phyloP scores from a whole-genome alignment of 2,888 invertebrate species.

The Pemphredon lugubris region DNA sequence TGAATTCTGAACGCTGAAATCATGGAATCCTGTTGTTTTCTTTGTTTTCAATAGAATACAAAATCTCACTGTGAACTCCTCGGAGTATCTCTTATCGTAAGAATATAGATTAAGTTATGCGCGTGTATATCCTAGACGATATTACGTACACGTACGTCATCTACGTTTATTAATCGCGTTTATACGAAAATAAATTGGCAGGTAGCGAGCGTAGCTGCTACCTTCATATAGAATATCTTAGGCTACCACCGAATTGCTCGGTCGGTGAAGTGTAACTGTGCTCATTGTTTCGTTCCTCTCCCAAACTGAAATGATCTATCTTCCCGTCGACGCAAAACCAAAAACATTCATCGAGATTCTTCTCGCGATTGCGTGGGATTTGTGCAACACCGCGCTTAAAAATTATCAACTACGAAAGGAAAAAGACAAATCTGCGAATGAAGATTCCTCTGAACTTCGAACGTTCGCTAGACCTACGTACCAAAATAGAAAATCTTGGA shows the following conservation, averaged over 20 bases:
- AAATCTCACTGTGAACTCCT: not conserved
- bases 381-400: too few relatives aligned
- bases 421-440: conserved; percentile 8
- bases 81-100: not conserved
- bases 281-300: conserved; percentile 9
- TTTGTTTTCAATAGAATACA: too few relatives aligned
- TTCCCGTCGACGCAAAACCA: too few relatives aligned
- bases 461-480: too few relatives aligned
- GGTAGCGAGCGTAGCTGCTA: conserved; percentile 57
- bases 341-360: too few relatives aligned
- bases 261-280: conserved; percentile 37
- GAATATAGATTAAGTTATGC: conserved; percentile 49
- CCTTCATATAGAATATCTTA: conserved; percentile 51
- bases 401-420: too few relatives aligned
- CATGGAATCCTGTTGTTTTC: too few relatives aligned
- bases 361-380: too few relatives aligned
- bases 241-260: conserved; percentile 53
- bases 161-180: conserved; percentile 41
- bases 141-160: conserved; percentile 26
- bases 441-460: not conserved
- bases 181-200: conserved; percentile 72
- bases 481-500: conserved; percentile 62
- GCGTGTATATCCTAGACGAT: conserved; percentile 45
- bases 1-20: too few relatives aligned
- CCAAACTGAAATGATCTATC: too few relatives aligned